These are phyloP conservation scores for Melanotaenia nigrans DNA, from an alignment of 2,797 vertebrate species.

Conservation along the genomic window DNA sequence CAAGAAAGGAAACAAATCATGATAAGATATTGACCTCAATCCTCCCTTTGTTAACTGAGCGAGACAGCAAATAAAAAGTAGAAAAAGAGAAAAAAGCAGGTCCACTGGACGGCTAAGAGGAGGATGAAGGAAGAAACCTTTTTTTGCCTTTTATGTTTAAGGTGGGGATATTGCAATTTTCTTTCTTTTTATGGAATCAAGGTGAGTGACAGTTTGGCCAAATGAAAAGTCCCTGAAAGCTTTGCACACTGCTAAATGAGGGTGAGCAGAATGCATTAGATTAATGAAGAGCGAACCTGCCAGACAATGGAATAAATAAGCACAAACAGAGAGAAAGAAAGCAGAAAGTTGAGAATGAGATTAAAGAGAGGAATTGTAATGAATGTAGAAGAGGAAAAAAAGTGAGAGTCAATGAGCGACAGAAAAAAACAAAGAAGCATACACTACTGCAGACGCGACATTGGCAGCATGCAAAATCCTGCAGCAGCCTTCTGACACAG, in stretches of 20 bases:
- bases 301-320: slow-evolving; percentile 49
- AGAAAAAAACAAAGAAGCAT: slow-evolving; percentile 63
- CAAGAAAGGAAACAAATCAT: slow-evolving; percentile 35
- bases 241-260: slow-evolving; percentile 58
- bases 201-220: slow-evolving; percentile 61
- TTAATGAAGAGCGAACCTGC: slow-evolving; percentile 65
- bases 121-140: not conserved
- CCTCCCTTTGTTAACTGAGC: slow-evolving; percentile 36
- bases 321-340: slow-evolving; percentile 18
- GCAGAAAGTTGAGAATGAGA: slow-evolving; percentile 24
- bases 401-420: slow-evolving; percentile 29
- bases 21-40: slow-evolving; percentile 34
- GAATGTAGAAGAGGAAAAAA: slow-evolving; percentile 40
- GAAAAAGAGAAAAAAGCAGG: slow-evolving; percentile 13
- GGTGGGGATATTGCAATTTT: slow-evolving; percentile 35
- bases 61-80: slow-evolving; percentile 26
- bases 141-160: slow-evolving; percentile 49
- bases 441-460: slow-evolving; percentile 66
- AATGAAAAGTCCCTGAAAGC: slow-evolving; percentile 37
- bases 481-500: slow-evolving; percentile 56
- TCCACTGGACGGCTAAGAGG: slow-evolving; percentile 12
- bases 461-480: slow-evolving; percentile 71
- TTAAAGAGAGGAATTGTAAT: slow-evolving; percentile 58
- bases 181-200: slow-evolving; percentile 32
- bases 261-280: slow-evolving; percentile 64